Evolutionary conservation across 2,113 vertebrate genomes (phyloP), one percentile per base, ranked within the genome.

Genomic region (Scopus umbretta): DNA sequence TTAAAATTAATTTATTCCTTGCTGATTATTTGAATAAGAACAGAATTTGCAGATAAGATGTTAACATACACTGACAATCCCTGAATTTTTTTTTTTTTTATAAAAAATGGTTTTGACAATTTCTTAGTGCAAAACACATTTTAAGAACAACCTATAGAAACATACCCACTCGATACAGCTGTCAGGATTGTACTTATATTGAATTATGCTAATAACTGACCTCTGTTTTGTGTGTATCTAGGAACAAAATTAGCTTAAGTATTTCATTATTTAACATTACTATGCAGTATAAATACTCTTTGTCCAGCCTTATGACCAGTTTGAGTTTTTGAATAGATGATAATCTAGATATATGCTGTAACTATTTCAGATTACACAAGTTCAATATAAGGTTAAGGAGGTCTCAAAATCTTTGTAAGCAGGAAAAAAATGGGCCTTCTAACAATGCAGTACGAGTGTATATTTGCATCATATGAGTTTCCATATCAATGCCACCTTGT

Each of bases 261-360:
- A 93, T 78, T 92, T 90, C 65, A 88, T 38, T 93, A 96, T 88
- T 94, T 89, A 90, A 86, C 74, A 89, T 80, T 82, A 78, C 3
- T 70, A 47, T 74, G 70, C 53, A 80, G 87, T 92, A 97, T 49
- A 97, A 86, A 90, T 23, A 75, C 59, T 58, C n/a, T 82, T 59
- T 80, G 65, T 50, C 36, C 62, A 80, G 27, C 30, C 30, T 49
- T 36, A 40, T 32, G 40, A 84, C 19, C 23, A 42, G 21, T 61
- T 36, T 38, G 42, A 56, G 10, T 8, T 49, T 68, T 42, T 66
- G 8, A 66, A 45, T 2, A 27, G 32, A 20, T 59, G 4, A 32
- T 16, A 59, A 66, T 53, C 25, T 73, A 53, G 40, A 9, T 66
- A 61, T 36, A 42, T 90, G 20, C 49, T 63, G 11, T 52, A 80